Conservation (phyloP, 2,113 vertebrate species). For the Pangasianodon hypophthalmus region DNA sequence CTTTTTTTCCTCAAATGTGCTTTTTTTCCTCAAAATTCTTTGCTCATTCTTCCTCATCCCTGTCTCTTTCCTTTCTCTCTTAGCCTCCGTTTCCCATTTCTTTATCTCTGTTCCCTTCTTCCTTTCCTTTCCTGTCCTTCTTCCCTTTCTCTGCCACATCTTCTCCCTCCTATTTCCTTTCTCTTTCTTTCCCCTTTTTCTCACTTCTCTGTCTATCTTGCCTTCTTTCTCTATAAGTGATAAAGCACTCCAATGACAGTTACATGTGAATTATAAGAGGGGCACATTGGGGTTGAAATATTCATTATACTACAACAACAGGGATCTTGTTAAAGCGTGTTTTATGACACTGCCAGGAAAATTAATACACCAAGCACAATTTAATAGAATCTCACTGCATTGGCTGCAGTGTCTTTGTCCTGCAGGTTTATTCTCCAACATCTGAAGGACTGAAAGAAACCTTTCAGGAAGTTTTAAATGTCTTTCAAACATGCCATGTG, state of each 20-base stretch:
- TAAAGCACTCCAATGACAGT: conserved; percentile 65
- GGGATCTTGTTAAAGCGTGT: conserved; percentile 63
- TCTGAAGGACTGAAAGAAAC: conserved; percentile 9
- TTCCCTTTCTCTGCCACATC: no score
- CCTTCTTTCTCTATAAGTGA: conserved; percentile 46
- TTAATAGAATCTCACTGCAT: conserved; percentile 50
- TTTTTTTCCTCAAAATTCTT: not conserved
- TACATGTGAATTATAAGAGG: conserved; percentile 65
- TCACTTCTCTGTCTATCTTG: not conserved
- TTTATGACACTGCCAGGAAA: conserved; percentile 55
- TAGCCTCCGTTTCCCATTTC: not conserved
- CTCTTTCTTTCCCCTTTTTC: not conserved
- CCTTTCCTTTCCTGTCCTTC: no score
- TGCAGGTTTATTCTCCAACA: conserved; percentile 30
- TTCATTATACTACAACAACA: conserved; percentile 69
- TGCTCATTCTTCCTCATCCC: not conserved
- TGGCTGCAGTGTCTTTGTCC: conserved; percentile 41
- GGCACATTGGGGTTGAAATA: conserved; percentile 66
- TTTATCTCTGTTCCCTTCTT: not conserved
- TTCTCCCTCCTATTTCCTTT: not conserved
- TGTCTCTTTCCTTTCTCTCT: not conserved
- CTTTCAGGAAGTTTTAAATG: not conserved
- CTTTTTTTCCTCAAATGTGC: not conserved
- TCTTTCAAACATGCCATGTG: not conserved
- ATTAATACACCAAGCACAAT: conserved; percentile 57